Conservation (phyloP, 2,888 invertebrate genomes). For the Agrochola macilenta region DNA sequence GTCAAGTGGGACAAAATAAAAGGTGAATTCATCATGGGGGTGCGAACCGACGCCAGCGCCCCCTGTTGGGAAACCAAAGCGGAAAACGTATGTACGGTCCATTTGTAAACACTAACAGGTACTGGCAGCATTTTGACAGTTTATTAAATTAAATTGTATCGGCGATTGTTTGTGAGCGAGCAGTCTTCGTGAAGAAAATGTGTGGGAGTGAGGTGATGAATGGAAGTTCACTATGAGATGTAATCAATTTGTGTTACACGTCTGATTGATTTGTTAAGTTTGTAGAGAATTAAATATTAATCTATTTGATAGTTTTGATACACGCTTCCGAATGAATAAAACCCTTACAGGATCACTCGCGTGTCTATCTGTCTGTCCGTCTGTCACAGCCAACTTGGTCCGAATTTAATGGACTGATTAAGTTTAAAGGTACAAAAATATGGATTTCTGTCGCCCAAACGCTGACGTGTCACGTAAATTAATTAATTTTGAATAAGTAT, state of each 20-base stretch:
- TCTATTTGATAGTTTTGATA: neutral
- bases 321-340: no score
- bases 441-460: no score
- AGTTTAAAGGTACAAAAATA: no score
- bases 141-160: conserved; percentile 87
- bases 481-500: no score
- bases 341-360: no score
- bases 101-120: conserved; percentile 88
- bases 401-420: no score
- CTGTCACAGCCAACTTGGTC: no score
- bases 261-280: conserved; percentile 44
- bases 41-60: conserved; percentile 80
- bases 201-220: conserved; percentile 52
- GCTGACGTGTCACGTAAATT: no score
- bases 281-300: neutral
- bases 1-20: conserved; percentile 90
- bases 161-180: conserved; percentile 75
- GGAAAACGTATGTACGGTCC: conserved; percentile 89
- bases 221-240: conserved; percentile 37
- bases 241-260: conserved; percentile 50
- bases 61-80: conserved; percentile 84
- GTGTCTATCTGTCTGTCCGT: no score
- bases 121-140: conserved; percentile 86
- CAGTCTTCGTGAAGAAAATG: conserved; percentile 53
- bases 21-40: conserved; percentile 88